A percentile compares a stretch with the other conserved stretches of the same genome.
Evolutionary conservation across 1,140 invertebrate genomes (phyloP).

Genomic region (Manduca sexta): DNA sequence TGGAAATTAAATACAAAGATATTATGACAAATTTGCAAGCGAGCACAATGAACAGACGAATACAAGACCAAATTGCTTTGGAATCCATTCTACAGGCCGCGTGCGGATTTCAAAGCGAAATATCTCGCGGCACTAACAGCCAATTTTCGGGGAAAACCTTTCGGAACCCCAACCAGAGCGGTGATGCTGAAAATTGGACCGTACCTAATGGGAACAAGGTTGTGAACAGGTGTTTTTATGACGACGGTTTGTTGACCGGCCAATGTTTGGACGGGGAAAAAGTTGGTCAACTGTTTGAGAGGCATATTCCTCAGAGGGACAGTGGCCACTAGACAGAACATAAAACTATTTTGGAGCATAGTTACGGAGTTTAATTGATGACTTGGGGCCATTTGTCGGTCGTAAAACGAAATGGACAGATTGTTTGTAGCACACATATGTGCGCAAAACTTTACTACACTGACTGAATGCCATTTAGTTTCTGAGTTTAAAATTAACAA

Average conservation of each 20-base stretch:
- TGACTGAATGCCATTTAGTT: no score
- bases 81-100: constrained; percentile 50
- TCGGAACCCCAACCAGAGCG: constrained; percentile 29
- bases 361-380: no score
- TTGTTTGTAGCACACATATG: no score
- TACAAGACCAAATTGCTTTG: constrained; percentile 55
- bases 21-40: constrained; percentile 58
- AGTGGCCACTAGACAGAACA: constrained; percentile 6
- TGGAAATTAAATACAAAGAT: constrained; percentile 61
- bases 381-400: no score
- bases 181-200: constrained; percentile 28
- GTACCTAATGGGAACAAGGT: constrained; percentile 30
- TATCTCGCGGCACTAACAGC: constrained; percentile 13
- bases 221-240: constrained; percentile 34
- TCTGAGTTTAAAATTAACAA: no score
- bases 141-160: constrained; percentile 25
- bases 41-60: constrained; percentile 51
- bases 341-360: no score
- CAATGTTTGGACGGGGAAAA: constrained; percentile 46
- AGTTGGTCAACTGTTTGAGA: constrained; percentile 52
- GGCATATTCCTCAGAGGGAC: constrained; percentile 52
- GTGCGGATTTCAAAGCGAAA: constrained; percentile 30
- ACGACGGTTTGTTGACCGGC: constrained; percentile 33
- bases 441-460: no score
- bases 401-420: no score